Evolutionary conservation across 1,140 invertebrate species (phyloP).

Genomic region (Drosophila trapezifrons): DNA sequence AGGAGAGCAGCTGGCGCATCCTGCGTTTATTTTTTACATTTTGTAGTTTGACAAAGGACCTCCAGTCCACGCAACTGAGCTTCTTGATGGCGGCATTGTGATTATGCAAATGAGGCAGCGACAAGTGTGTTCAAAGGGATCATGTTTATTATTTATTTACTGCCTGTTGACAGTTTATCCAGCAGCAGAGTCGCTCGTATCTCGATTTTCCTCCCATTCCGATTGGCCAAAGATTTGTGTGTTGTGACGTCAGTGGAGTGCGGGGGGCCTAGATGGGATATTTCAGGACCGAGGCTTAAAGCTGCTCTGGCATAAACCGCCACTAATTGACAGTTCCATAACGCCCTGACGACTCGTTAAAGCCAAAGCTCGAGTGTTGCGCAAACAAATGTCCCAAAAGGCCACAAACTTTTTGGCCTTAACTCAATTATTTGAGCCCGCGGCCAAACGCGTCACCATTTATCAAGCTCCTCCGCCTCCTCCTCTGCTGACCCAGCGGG

Average conservation of each 20-base stretch:
- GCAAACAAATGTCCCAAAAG: constrained; percentile 63
- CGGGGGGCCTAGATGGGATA: background rate
- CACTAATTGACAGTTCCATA: constrained; percentile 79
- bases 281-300: constrained; percentile 44
- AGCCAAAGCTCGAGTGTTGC: constrained; percentile 69
- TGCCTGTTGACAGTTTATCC: constrained; percentile 70
- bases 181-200: constrained; percentile 52
- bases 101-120: constrained; percentile 75
- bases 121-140: constrained; percentile 73
- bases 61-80: constrained; percentile 10
- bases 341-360: constrained; percentile 65
- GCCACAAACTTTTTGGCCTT: constrained; percentile 43
- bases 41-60: constrained; percentile 44
- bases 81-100: constrained; percentile 54
- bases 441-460: constrained; percentile 47
- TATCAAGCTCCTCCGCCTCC: constrained; percentile 36
- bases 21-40: background rate
- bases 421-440: constrained; percentile 55
- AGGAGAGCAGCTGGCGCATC: constrained; percentile 44
- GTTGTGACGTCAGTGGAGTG: constrained; percentile 55
- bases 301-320: constrained; percentile 55
- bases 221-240: constrained; percentile 45
- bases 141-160: constrained; percentile 81
- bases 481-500: constrained; percentile 1
- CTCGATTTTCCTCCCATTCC: constrained; percentile 40